A percentile compares a stretch with the other conserved stretches of the same genome.
These are phyloP conservation scores for Sussaba pulchella DNA, from an alignment of 2,888 invertebrate species.

Conservation along the genomic window DNA sequence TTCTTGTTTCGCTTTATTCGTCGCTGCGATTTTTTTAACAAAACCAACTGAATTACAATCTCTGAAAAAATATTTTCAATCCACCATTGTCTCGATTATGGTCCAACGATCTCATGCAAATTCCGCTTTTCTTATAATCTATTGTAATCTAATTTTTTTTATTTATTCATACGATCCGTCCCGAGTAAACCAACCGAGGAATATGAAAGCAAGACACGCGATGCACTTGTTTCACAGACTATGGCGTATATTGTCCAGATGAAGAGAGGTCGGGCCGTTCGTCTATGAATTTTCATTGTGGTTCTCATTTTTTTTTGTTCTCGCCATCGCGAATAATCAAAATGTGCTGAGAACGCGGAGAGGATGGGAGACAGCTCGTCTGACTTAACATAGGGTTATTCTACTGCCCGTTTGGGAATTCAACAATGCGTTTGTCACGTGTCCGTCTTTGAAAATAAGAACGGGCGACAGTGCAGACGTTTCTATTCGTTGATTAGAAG, in stretches of 20 bases:
- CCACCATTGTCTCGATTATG: conserved; percentile 17
- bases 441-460: background rate
- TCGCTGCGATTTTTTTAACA: conserved; percentile 12
- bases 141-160: conserved; percentile 35
- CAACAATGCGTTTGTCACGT: background rate
- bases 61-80: conserved; percentile 25
- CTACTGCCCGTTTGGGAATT: background rate
- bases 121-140: background rate
- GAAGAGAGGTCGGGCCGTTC: conserved; percentile 3
- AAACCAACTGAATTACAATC: conserved; percentile 12
- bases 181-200: conserved; percentile 50
- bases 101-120: conserved; percentile 34
- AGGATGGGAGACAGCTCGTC: background rate
- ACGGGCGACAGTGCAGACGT: no score
- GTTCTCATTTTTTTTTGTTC: background rate
- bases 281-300: background rate
- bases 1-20: conserved; percentile 15
- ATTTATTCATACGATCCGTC: conserved; percentile 31
- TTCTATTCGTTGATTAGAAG: no score
- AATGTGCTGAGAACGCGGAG: background rate
- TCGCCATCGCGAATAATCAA: background rate
- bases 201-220: conserved; percentile 64
- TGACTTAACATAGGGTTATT: background rate
- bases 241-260: background rate
- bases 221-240: conserved; percentile 50